These are phyloP conservation scores for Trachurus trachurus DNA, from an alignment of 2,797 vertebrate species.

Conservation along the genomic window DNA sequence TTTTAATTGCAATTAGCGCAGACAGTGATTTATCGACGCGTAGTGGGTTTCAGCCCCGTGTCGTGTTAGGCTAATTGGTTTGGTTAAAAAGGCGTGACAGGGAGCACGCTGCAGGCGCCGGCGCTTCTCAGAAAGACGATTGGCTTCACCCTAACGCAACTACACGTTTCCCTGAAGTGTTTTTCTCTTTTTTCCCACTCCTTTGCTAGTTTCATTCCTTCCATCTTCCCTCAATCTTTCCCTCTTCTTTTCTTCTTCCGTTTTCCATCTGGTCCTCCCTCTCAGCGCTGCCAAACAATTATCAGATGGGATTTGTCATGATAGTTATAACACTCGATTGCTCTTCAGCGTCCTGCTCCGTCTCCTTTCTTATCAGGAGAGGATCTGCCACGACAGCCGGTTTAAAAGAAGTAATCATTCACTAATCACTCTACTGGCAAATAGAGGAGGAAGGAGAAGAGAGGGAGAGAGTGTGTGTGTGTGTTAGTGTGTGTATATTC, in stretches of 20 bases:
- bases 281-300: slow-evolving; percentile 12
- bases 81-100: slow-evolving; percentile 83
- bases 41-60: slow-evolving; percentile 62
- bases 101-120: slow-evolving; percentile 43
- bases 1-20: slow-evolving; percentile 85
- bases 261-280: slow-evolving; percentile 11
- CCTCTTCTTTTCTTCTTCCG: neutral
- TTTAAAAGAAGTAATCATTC: slow-evolving; percentile 50
- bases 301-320: slow-evolving; percentile 32
- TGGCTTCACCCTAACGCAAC: slow-evolving; percentile 5
- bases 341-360: slow-evolving; percentile 31
- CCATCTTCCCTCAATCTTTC: neutral
- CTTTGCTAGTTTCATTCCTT: slow-evolving; percentile 3
- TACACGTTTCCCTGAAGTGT: neutral
- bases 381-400: slow-evolving; percentile 35
- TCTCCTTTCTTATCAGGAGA: slow-evolving; percentile 38
- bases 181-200: neutral
- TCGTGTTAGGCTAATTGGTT: slow-evolving; percentile 83
- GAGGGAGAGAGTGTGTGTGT: slow-evolving; percentile 18
- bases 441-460: slow-evolving; percentile 27
- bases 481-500: slow-evolving; percentile 29
- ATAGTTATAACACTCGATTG: slow-evolving; percentile 29
- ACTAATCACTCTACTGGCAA: slow-evolving; percentile 40
- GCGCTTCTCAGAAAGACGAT: slow-evolving; percentile 22
- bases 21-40: slow-evolving; percentile 82